A percentile compares a stretch with the other conserved stretches of the same genome.
Evolutionary conservation across 1,140 invertebrate species (phyloP).

Genomic region (Paralvinella palmiformis): DNA sequence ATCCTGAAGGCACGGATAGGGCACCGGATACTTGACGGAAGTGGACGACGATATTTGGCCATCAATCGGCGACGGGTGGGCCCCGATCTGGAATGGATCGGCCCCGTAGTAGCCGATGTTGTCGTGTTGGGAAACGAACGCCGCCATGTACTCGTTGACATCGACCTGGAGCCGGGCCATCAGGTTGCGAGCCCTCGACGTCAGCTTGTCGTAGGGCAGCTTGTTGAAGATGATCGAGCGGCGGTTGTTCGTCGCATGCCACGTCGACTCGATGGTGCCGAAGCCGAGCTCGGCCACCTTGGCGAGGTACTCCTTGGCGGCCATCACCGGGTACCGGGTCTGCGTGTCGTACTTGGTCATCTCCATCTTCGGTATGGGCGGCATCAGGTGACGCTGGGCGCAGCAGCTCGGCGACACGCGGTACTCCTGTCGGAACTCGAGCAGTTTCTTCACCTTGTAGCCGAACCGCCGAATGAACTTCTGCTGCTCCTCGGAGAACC

Average conservation of each 20-base stretch:
- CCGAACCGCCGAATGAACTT: not conserved
- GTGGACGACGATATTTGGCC: too few species aligned
- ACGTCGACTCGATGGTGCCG: not conserved
- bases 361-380: not conserved
- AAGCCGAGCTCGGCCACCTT: not conserved
- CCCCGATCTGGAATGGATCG: too few species aligned
- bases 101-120: too few species aligned
- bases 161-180: not conserved
- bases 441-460: constrained; percentile 5
- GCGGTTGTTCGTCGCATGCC: not conserved
- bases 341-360: not conserved
- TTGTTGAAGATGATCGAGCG: not conserved
- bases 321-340: not conserved
- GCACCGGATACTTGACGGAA: too few species aligned
- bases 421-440: not conserved
- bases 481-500: not conserved
- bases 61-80: too few species aligned
- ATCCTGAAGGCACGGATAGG: too few species aligned
- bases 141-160: not conserved
- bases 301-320: not conserved
- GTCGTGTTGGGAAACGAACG: too few species aligned
- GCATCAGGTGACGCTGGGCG: constrained; percentile 4
- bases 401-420: constrained; percentile 1
- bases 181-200: not conserved
- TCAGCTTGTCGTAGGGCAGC: not conserved